Evolutionary conservation across 1,140 invertebrate genomes (phyloP).

Genomic region (Cyrtorhinus lividipennis): DNA sequence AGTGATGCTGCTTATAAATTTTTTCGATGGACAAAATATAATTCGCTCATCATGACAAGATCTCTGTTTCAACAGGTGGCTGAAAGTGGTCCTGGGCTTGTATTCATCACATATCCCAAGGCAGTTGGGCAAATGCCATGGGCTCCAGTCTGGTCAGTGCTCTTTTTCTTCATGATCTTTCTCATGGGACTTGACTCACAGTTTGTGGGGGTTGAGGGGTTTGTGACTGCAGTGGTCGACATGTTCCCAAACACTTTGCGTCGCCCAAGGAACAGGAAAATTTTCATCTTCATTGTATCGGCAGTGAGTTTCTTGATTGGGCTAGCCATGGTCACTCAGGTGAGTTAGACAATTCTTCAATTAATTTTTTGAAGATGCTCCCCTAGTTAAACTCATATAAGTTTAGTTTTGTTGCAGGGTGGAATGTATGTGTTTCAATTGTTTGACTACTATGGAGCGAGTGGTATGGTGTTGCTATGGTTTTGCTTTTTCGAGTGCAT

Average conservation of each 20-base stretch:
- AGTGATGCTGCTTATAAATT: too few species aligned
- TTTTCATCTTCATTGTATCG: constrained; percentile 44
- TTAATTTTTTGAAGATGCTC: background rate
- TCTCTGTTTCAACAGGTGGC: too few species aligned
- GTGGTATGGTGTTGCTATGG: constrained; percentile 50
- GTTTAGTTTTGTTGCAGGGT: constrained; percentile 42
- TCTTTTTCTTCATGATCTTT: constrained; percentile 76
- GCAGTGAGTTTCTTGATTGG: constrained; percentile 46
- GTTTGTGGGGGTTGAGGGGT: constrained; percentile 46
- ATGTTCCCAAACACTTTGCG: constrained; percentile 39
- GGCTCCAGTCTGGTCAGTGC: constrained; percentile 24
- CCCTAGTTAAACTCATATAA: background rate
- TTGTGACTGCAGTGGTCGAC: constrained; percentile 46
- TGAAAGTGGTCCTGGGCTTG: constrained; percentile 54
- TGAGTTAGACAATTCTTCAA: constrained; percentile 31
- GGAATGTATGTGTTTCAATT: constrained; percentile 84
- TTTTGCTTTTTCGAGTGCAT: constrained; percentile 51
- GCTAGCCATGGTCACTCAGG: constrained; percentile 53
- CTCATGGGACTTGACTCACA: constrained; percentile 61
- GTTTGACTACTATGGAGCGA: constrained; percentile 79
- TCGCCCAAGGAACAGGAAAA: constrained; percentile 35
- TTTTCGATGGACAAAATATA: too few species aligned
- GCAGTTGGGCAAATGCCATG: constrained; percentile 24
- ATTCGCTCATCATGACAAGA: too few species aligned
- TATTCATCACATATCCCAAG: constrained; percentile 78